Evolutionary conservation across 92 coral and sea anemone species (phyloP), one percentile per base, ranked within the genome.

Genomic region (Plumapathes pennacea): DNA sequence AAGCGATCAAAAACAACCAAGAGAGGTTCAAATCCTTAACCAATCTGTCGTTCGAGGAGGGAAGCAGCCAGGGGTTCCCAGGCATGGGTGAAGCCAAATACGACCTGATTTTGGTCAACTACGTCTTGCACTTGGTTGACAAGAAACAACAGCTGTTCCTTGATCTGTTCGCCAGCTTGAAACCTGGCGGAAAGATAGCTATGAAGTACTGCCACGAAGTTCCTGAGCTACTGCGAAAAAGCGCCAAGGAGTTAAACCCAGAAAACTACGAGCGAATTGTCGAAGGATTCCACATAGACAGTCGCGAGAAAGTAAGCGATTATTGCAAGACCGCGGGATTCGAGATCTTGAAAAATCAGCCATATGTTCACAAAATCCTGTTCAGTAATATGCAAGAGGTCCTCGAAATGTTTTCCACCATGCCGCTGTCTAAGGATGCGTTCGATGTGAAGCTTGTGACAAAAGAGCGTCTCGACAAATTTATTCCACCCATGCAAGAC

Each of bases 141-240:
- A 46, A 61, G 21, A 61, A 61, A 61, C 38, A 38, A 45, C 57
- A 61, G 55, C 58, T 61, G 12, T 61, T 61, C 42, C 15, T 18
- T n/a, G 45, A 61, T 23, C 13, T 45, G 58, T 61, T 43, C n/a
- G n/a, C 38, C 69, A 61, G 69, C 41, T 38, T 61, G 8, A 61
- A 61, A 24, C 22, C 27, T 22, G 56, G 37, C 10, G 69, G 69
- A 4, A 42, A 34, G 26, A 44, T 61, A 11, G 32, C 33, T 0
- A 13, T 61, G 23, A 34, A 43, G 27, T 61, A 42, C 49, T 19
- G 49, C 13, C 25, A 43, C 13, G 25, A 43, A 23, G 24, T 43
- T 23, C 49, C 49, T 13, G 24, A 23, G 19, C 24, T 43, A 27
- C 10, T 19, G 10, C 25, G 24, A 10, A 23, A 43, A 23, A 27